phyloP scores from a whole-genome alignment of 2,888 invertebrate genomes.

The Lasioglossum morio region DNA sequence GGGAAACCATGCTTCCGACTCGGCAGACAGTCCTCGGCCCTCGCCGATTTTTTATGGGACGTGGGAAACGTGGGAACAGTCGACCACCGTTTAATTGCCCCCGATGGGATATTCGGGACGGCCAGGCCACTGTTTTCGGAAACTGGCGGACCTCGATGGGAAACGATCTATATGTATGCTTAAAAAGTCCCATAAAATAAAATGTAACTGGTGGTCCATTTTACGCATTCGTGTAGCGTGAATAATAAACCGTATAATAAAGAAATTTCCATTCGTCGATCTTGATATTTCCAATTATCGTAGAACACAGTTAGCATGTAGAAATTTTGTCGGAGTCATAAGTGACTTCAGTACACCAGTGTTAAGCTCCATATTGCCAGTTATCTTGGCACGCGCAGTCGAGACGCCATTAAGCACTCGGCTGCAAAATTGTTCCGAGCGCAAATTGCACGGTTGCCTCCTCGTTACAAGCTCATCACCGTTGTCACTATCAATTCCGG shows the following conservation, averaged over 20 bases:
- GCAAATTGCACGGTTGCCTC: neutral
- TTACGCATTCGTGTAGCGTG: no score
- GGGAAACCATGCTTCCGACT: constrained; percentile 22
- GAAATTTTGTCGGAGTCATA: neutral
- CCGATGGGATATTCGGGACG: neutral
- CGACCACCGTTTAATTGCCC: neutral
- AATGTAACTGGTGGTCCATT: no score
- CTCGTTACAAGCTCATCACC: neutral
- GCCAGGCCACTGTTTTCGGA: neutral
- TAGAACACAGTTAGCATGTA: neutral
- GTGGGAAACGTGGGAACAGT: constrained; percentile 20
- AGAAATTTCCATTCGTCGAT: no score
- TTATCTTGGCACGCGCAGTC: neutral
- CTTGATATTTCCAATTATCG: neutral
- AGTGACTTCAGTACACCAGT: neutral
- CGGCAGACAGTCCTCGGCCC: neutral
- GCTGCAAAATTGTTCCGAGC: neutral
- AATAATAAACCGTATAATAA: no score
- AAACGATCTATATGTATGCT: neutral
- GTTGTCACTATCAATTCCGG: neutral
- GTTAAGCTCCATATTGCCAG: neutral
- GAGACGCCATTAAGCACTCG: neutral
- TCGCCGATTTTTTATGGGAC: neutral
- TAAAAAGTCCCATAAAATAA: neutral
- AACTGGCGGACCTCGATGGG: neutral